Conservation (phyloP, 2,113 vertebrate genomes). For the Pterocles gutturalis region DNA sequence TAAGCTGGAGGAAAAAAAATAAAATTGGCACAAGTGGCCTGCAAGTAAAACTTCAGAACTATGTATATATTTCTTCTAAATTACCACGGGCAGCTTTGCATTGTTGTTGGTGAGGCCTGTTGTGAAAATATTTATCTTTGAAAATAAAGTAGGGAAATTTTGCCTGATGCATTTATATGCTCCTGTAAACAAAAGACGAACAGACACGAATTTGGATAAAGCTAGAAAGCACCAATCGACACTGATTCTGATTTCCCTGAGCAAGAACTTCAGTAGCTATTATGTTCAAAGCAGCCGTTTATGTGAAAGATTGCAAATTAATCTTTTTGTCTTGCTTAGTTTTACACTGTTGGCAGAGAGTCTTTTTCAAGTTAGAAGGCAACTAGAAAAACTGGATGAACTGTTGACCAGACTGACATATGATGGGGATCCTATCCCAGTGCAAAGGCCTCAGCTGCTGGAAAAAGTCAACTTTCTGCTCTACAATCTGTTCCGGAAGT, state of each 20-base stretch:
- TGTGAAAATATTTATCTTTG: not conserved
- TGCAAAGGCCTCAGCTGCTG: constrained; percentile 89
- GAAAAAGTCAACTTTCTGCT: constrained; percentile 91
- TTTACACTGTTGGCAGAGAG: constrained; percentile 92
- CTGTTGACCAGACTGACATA: constrained; percentile 93
- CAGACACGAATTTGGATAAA: not conserved
- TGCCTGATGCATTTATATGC: not conserved
- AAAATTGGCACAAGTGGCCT: not conserved
- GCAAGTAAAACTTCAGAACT: not conserved
- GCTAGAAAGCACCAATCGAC: not conserved
- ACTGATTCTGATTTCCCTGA: not conserved
- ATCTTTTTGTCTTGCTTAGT: constrained; percentile 73
- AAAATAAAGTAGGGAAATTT: not conserved
- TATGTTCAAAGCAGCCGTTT: not conserved
- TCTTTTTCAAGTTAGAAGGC: constrained; percentile 94
- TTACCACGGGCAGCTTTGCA: not conserved
- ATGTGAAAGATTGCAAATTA: not conserved
- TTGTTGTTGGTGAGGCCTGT: not conserved
- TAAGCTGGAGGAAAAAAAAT: not conserved
- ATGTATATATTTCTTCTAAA: not conserved
- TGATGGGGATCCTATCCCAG: constrained; percentile 90
- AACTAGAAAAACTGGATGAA: constrained; percentile 93
- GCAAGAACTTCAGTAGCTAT: not conserved
- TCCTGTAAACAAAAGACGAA: not conserved
- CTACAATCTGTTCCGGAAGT: constrained; percentile 94